phyloP scores from a whole-genome alignment of 2,888 invertebrate genomes.

The Parascotia fuliginaria region DNA sequence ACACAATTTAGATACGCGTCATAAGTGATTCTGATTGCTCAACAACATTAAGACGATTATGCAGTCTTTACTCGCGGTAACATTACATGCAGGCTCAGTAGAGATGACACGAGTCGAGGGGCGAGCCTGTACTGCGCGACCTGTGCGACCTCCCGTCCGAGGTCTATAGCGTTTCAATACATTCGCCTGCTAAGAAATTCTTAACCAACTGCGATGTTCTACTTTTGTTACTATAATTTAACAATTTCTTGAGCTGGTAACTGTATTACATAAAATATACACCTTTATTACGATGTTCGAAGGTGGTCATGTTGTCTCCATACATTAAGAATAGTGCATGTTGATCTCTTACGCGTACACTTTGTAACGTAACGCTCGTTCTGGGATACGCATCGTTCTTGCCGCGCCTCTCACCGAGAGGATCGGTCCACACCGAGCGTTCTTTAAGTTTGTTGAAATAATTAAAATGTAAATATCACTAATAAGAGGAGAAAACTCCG shows the following conservation, averaged over 20 bases:
- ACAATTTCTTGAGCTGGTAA: conserved; percentile 1
- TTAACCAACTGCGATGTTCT: background rate
- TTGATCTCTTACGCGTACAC: conserved; percentile 16
- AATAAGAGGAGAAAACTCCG: conserved; percentile 9
- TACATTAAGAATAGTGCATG: conserved; percentile 9
- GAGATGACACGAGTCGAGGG: too few species aligned
- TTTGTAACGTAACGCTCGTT: conserved; percentile 9
- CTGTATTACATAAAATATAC: background rate
- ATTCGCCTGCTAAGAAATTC: background rate
- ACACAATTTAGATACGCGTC: conserved; percentile 20
- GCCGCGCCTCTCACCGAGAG: too few species aligned
- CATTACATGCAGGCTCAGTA: background rate
- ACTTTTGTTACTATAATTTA: too few species aligned
- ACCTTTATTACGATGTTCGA: background rate
- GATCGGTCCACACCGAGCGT: too few species aligned
- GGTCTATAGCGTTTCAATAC: too few species aligned
- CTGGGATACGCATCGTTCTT: conserved; percentile 29
- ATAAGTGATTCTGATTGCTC: background rate
- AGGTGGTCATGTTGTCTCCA: background rate
- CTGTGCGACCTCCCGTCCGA: too few species aligned
- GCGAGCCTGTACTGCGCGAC: too few species aligned
- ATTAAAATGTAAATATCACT: conserved; percentile 5
- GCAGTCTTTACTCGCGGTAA: background rate
- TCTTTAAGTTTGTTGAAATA: background rate
- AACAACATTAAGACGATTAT: background rate